These are phyloP conservation scores for Mobula birostris DNA, from an alignment of 2,113 vertebrate species.

Conservation along the genomic window DNA sequence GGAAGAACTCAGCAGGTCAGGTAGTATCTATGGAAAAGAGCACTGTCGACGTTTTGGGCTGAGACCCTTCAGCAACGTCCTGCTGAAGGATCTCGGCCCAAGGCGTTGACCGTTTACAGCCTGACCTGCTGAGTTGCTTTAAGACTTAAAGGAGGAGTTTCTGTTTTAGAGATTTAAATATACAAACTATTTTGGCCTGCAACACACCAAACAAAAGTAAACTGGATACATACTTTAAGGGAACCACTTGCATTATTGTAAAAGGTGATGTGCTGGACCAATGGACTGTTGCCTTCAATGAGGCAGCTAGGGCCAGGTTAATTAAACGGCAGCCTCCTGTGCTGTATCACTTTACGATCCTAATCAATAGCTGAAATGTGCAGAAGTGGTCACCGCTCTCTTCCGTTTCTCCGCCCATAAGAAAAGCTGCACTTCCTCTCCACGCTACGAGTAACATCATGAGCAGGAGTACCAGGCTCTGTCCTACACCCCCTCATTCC, in stretches of 20 bases:
- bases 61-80: too few relatives aligned
- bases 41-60: too few relatives aligned
- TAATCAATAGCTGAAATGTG: not conserved
- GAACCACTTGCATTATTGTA: too few relatives aligned
- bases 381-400: not conserved
- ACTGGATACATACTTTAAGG: too few relatives aligned
- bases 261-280: not conserved
- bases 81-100: too few relatives aligned
- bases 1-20: too few relatives aligned
- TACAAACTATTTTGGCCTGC: too few relatives aligned
- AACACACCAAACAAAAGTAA: too few relatives aligned
- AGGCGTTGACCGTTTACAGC: too few relatives aligned
- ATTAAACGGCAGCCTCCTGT: not conserved
- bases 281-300: not conserved
- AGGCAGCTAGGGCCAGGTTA: not conserved
- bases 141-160: not conserved
- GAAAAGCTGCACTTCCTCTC: not conserved
- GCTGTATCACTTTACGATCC: not conserved
- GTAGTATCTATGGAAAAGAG: too few relatives aligned
- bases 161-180: too few relatives aligned
- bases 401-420: not conserved
- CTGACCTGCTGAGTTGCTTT: too few relatives aligned
- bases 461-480: not conserved
- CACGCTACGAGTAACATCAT: not conserved
- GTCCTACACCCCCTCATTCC: not conserved